phyloP scores from a whole-genome alignment of 2,888 invertebrate species.

The Apodemia mormo region DNA sequence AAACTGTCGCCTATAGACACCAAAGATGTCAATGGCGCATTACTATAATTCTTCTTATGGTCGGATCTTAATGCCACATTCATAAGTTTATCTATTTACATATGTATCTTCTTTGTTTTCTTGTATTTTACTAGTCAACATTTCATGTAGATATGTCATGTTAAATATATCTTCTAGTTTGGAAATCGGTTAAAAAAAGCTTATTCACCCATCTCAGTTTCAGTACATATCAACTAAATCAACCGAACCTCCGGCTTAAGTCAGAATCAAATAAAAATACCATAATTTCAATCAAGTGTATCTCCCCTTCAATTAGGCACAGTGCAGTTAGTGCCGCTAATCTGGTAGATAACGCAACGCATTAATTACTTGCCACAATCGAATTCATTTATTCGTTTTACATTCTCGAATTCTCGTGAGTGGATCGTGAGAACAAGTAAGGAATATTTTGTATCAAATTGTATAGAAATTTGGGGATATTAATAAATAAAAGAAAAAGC shows the following conservation, averaged over 20 bases:
- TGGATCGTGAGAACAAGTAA: constrained; percentile 27
- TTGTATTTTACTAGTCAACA: no score
- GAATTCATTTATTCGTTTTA: constrained; percentile 64
- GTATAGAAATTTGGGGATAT: constrained; percentile 28
- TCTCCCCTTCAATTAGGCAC: constrained; percentile 75
- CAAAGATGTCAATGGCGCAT: no score
- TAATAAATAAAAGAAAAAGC: background rate
- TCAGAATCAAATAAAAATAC: constrained; percentile 52
- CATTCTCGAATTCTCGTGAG: constrained; percentile 30
- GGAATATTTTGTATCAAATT: background rate
- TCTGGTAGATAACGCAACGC: constrained; percentile 66
- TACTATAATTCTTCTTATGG: no score
- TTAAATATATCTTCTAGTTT: no score
- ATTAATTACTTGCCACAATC: constrained; percentile 71
- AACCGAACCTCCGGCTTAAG: constrained; percentile 17
- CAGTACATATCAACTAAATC: background rate
- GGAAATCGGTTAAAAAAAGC: background rate
- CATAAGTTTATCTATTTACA: no score
- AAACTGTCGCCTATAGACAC: no score
- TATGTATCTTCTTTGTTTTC: no score
- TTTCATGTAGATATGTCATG: no score
- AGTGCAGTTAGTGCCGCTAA: constrained; percentile 63
- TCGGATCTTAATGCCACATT: no score
- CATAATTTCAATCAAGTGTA: constrained; percentile 74
- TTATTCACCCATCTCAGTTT: background rate